Conservation (phyloP, 1,140 invertebrate genomes). For the Zeugodacus cucurbitae region DNA sequence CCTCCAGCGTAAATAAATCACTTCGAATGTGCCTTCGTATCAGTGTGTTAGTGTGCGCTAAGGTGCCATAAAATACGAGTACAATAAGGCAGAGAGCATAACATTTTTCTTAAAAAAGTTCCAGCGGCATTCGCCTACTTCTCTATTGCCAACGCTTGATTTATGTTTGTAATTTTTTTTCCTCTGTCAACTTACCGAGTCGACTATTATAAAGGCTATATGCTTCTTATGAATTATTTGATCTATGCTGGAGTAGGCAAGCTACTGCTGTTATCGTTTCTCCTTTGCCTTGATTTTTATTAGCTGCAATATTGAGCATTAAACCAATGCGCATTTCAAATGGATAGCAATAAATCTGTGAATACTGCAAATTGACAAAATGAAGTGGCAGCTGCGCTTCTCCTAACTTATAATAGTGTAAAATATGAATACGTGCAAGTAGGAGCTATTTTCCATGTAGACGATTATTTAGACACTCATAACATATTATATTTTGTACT, state of each 20-base stretch:
- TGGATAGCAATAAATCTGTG: neutral
- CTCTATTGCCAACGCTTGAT: slow-evolving; percentile 7
- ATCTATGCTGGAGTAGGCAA: neutral
- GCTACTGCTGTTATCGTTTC: neutral
- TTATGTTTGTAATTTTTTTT: neutral
- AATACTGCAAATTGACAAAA: neutral
- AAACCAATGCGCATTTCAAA: neutral
- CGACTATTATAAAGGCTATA: neutral
- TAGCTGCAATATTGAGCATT: neutral
- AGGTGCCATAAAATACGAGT: neutral
- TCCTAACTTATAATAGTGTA: neutral
- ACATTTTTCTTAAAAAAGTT: slow-evolving; percentile 10
- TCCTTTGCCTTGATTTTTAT: neutral
- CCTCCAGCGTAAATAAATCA: neutral
- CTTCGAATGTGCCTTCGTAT: too few relatives aligned
- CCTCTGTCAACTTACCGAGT: neutral
- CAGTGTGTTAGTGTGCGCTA: neutral
- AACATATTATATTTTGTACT: too few relatives aligned
- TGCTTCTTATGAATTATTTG: neutral
- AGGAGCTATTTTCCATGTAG: too few relatives aligned
- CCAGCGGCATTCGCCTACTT: neutral
- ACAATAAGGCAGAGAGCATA: neutral
- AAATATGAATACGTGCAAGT: too few relatives aligned
- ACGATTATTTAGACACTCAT: too few relatives aligned
- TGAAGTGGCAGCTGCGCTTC: neutral